Base-by-base conservation (phyloP, 2,797 vertebrate species). In the Amblyopsis hoosieri region DNA sequence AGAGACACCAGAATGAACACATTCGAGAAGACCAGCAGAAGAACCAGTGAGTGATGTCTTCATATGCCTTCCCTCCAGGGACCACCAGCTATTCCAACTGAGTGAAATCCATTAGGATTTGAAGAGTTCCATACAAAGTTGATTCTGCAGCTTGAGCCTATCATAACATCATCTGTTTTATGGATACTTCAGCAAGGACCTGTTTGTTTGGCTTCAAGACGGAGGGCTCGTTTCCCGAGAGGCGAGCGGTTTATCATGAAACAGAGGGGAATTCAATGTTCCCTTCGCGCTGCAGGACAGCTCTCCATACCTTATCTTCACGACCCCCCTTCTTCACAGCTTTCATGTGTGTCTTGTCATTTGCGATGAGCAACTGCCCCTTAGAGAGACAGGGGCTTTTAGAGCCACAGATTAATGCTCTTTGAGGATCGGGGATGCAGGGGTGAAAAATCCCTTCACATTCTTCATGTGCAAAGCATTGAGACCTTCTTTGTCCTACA, bases 281-380 rank as follows among this genome's bases (percentile, higher is more conserved):
- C 69, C 48, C 49, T 54, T 71, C 56, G 51, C 64, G 37, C 54
- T 14, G 58, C 66, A 54, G 67, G 60, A 76, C 75, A 53, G 68
- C 72, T 79, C 5, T 50, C 61, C 60, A 74, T 79, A 71, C 78
- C 69, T 84, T 78, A 78, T 82, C 79, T 80, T 64, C 46, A 64
- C n/a, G 12, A 55, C 31, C 66, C 56, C 56, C 31, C 53, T 58
- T 46, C 49, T 61, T 57, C 53, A 49, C 63, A 53, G 73, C 80
- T 86, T 86, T 85, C 79, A 83, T 81, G 78, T 84, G 81, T 80
- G 71, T 84, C 83, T 87, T 67, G 69, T 84, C 84, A 85, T 74
- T 74, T 57, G 52, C 69, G 67, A 72, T 76, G 86, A 87, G 74
- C 73, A 84, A 82, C 83, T 81, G 78, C 72, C 76, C 80, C 76